A percentile compares a stretch with the other conserved stretches of the same genome.
phyloP scores from a whole-genome alignment of 1,140 invertebrate genomes.

The Drosophila eugracilis region DNA sequence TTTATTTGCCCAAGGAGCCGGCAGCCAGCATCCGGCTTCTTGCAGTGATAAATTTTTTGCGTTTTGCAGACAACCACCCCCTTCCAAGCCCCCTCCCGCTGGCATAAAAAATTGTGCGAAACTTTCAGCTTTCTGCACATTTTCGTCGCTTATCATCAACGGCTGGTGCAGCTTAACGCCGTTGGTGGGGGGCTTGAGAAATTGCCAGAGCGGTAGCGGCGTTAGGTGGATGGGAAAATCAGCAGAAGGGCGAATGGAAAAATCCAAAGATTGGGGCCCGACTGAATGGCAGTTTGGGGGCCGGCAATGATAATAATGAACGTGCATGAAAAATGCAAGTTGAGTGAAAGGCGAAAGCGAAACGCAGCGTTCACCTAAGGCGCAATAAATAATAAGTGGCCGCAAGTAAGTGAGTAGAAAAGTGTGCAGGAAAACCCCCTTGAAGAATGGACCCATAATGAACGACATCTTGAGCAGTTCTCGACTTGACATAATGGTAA shows the following conservation, averaged over 20 bases:
- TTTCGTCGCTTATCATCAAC: constrained; percentile 79
- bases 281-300: constrained; percentile 29
- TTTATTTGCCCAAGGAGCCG: constrained; percentile 68
- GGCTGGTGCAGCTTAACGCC: constrained; percentile 67
- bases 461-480: constrained; percentile 72
- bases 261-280: constrained; percentile 2
- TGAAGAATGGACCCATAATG: constrained; percentile 74
- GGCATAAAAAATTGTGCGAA: constrained; percentile 80
- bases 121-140: constrained; percentile 82
- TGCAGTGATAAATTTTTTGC: constrained; percentile 76
- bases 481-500: constrained; percentile 78
- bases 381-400: constrained; percentile 80
- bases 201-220: constrained; percentile 1
- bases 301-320: constrained; percentile 77
- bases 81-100: background rate
- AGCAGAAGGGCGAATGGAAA: constrained; percentile 12
- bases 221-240: constrained; percentile 6
- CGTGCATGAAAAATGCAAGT: constrained; percentile 82
- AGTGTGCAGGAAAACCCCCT: constrained; percentile 14
- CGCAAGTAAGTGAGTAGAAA: constrained; percentile 19
- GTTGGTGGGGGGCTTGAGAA: constrained; percentile 8
- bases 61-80: constrained; percentile 28
- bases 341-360: constrained; percentile 61
- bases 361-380: constrained; percentile 68
- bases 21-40: constrained; percentile 26